Conservation (phyloP, 2,797 vertebrate genomes). For the Thalassophryne amazonica region DNA sequence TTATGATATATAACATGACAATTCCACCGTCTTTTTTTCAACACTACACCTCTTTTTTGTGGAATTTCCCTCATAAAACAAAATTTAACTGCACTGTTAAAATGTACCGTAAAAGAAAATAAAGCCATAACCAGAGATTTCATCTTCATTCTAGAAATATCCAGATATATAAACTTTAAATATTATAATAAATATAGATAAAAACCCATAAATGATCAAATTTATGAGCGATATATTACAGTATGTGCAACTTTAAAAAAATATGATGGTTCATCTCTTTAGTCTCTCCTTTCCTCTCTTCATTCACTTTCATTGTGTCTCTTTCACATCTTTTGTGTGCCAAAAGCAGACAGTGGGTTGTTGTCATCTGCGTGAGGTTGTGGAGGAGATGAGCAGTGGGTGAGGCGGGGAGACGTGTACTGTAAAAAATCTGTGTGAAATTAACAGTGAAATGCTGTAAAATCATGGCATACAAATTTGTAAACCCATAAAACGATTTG, state of each 20-base stretch:
- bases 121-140: slow-evolving; percentile 35
- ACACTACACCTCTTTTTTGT: slow-evolving; percentile 50
- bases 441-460: too few relatives aligned
- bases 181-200: too few relatives aligned
- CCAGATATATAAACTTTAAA: slow-evolving; percentile 1
- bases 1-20: too few relatives aligned
- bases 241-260: too few relatives aligned
- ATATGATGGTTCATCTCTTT: slow-evolving; percentile 3
- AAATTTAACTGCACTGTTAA: slow-evolving; percentile 50
- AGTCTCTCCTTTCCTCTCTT: slow-evolving; percentile 18
- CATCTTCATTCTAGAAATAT: slow-evolving; percentile 16
- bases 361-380: slow-evolving; percentile 62
- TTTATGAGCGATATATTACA: too few relatives aligned
- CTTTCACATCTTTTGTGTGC: slow-evolving; percentile 51
- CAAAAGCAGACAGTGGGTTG: slow-evolving; percentile 60
- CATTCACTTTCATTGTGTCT: slow-evolving; percentile 38
- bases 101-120: slow-evolving; percentile 44
- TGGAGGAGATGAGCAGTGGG: slow-evolving; percentile 15
- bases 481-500: too few relatives aligned
- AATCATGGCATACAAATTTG: too few relatives aligned
- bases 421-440: too few relatives aligned
- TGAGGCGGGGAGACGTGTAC: not conserved
- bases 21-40: slow-evolving; percentile 34
- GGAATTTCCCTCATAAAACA: slow-evolving; percentile 62
- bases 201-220: too few relatives aligned